Conservation (phyloP, 2,113 vertebrate species). For the Anoplopoma fimbria region DNA sequence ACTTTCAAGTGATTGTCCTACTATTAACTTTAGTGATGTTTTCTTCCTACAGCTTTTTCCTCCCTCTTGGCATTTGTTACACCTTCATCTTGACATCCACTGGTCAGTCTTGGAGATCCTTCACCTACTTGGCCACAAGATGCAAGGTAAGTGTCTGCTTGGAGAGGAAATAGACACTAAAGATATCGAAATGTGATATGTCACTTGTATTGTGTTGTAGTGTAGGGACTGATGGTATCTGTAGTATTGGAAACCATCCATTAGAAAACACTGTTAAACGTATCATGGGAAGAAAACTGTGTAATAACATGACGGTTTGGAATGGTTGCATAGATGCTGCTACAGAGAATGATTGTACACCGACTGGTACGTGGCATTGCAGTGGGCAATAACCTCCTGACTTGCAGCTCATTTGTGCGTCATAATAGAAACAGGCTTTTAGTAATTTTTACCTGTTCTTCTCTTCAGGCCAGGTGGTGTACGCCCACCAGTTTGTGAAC, state of each 20-base stretch:
- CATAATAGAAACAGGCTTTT: conserved; percentile 31
- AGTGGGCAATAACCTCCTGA: conserved; percentile 13
- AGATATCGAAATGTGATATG: background rate
- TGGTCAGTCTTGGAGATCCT: conserved; percentile 94
- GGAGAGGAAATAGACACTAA: background rate
- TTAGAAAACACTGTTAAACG: too few species aligned
- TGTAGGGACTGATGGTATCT: background rate
- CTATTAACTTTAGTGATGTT: background rate
- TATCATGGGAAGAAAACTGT: too few species aligned
- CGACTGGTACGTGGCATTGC: background rate
- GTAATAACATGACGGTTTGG: too few species aligned
- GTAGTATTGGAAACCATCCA: background rate
- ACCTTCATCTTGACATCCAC: conserved; percentile 93
- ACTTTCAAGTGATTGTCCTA: too few species aligned
- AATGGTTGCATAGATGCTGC: too few species aligned
- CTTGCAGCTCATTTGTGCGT: conserved; percentile 24
- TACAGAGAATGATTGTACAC: background rate
- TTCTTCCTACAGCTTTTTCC: conserved; percentile 87
- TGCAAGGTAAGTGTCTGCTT: conserved; percentile 85
- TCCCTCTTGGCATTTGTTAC: conserved; percentile 95
- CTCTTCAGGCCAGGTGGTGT: conserved; percentile 91
- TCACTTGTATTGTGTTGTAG: background rate
- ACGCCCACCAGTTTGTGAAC: conserved; percentile 91
- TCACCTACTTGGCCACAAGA: conserved; percentile 89
- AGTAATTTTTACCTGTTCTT: conserved; percentile 49